Percentiles rank a stretch among this genome's conserved stretches.
Conservation (phyloP, 2,113 vertebrate genomes). For the Thunnus maccoyii region DNA sequence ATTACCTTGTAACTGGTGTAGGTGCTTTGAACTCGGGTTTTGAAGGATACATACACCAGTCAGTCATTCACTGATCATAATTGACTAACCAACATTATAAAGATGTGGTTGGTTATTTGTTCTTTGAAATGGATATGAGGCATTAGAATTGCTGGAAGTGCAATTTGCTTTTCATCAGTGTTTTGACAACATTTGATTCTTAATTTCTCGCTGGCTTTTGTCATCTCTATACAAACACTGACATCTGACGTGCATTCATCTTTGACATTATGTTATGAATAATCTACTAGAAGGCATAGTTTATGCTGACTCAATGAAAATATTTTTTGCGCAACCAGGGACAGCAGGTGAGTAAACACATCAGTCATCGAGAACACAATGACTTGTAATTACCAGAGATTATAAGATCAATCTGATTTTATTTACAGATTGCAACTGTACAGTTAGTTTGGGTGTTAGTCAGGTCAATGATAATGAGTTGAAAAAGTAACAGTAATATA, state of each 20-base stretch:
- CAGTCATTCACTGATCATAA: background rate
- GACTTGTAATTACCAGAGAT: background rate
- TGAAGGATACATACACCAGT: background rate
- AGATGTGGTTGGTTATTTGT: background rate
- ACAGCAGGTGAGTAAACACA: constrained; percentile 21
- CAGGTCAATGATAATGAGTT: background rate
- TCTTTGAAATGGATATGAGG: background rate
- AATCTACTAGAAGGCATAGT: background rate
- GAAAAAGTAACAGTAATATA: background rate
- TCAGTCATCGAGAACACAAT: constrained; percentile 10
- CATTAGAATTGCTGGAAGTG: background rate
- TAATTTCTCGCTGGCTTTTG: background rate
- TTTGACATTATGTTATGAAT: constrained; percentile 6
- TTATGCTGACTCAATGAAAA: background rate
- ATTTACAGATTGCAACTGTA: background rate
- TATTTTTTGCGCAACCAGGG: background rate
- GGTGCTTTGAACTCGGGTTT: background rate
- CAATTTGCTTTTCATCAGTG: background rate
- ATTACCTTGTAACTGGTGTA: background rate
- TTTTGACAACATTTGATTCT: constrained; percentile 1
- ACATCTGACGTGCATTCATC: background rate
- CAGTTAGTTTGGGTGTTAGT: background rate
- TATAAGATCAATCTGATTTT: background rate
- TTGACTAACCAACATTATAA: background rate
- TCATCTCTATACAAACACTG: constrained; percentile 6